Conservation (phyloP, 2,797 vertebrate genomes). For the Sebastes vulpes region DNA sequence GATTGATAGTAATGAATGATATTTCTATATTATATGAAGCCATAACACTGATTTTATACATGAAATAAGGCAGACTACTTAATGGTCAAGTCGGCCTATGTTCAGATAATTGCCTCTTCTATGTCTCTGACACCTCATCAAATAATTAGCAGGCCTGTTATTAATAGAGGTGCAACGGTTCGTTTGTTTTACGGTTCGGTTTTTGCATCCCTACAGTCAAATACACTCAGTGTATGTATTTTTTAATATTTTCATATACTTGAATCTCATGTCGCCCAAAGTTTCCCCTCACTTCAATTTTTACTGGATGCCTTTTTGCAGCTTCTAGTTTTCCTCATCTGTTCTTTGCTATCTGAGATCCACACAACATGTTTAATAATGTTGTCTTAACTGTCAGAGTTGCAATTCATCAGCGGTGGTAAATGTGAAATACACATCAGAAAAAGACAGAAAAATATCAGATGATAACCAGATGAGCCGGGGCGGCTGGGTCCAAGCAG, state of each 20-base stretch:
- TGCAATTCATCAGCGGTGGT: conserved; percentile 25
- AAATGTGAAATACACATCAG: conserved; percentile 42
- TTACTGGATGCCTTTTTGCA: background rate
- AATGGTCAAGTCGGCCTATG: too few species aligned
- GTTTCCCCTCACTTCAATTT: background rate
- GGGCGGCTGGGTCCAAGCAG: conserved; percentile 22
- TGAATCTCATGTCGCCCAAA: background rate
- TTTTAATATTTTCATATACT: background rate
- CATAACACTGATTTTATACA: too few species aligned
- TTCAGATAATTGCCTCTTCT: too few species aligned
- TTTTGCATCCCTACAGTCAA: too few species aligned
- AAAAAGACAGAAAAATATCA: conserved; percentile 24
- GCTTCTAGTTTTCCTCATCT: background rate
- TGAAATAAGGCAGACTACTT: too few species aligned
- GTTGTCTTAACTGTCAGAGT: conserved; percentile 33
- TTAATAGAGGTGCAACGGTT: too few species aligned
- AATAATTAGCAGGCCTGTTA: too few species aligned
- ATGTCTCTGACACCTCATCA: too few species aligned
- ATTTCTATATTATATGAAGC: too few species aligned
- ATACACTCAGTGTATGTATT: background rate
- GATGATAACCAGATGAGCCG: conserved; percentile 27
- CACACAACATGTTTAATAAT: conserved; percentile 18
- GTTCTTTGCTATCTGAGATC: background rate
- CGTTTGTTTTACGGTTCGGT: too few species aligned
- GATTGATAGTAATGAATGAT: too few species aligned